These are phyloP conservation scores for Erynnis tages DNA, from an alignment of 2,888 invertebrate species.

Conservation along the genomic window DNA sequence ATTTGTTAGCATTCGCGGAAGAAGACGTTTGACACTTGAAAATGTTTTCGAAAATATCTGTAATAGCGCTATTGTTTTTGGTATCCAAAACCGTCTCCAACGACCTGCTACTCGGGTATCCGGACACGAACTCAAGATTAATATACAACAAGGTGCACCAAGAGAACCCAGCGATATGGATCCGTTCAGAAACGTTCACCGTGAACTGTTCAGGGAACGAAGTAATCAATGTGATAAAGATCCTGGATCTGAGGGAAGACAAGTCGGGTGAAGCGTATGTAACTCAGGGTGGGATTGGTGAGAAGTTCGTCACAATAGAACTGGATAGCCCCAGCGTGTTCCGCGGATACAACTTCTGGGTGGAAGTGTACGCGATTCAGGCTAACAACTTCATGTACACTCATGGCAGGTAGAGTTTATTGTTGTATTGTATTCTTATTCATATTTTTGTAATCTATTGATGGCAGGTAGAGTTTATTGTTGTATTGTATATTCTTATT, in stretches of 20 bases:
- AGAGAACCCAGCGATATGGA: conserved; percentile 63
- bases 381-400: conserved; percentile 45
- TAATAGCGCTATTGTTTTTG: neutral
- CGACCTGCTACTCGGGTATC: conserved; percentile 51
- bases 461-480: conserved; percentile 40
- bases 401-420: conserved; percentile 45
- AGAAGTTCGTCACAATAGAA: conserved; percentile 55
- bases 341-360: conserved; percentile 63
- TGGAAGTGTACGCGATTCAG: conserved; percentile 60
- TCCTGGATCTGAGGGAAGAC: conserved; percentile 56
- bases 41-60: neutral
- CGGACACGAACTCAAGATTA: conserved; percentile 53
- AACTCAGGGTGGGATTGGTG: conserved; percentile 60
- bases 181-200: conserved; percentile 52
- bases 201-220: conserved; percentile 56
- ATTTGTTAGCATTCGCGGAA: neutral
- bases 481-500: neutral
- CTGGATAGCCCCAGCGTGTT: conserved; percentile 59
- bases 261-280: conserved; percentile 60
- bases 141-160: conserved; percentile 65
- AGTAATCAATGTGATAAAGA: conserved; percentile 60
- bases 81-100: conserved; percentile 22
- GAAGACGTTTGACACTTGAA: conserved; percentile 14
- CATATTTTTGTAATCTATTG: neutral
- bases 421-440: neutral